Evolutionary conservation across 1,140 invertebrate genomes (phyloP), one percentile per base, ranked within the genome.

Genomic region (Bradysia coprophila): DNA sequence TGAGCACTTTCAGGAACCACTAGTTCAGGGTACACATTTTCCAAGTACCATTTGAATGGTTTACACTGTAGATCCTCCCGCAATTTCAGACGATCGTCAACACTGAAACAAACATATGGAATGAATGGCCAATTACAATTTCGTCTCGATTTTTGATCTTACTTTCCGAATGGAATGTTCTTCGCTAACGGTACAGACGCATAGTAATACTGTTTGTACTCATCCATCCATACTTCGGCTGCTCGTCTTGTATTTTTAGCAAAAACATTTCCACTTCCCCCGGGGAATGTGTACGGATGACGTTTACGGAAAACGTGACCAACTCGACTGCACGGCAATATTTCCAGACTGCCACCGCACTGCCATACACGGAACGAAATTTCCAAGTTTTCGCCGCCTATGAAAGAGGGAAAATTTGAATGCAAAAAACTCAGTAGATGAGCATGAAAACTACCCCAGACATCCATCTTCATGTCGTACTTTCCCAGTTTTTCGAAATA

Each of bases 381-480:
- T 46, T 73, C 69, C 18, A 72, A 48, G 47, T 69, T 72, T 56
- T 70, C 67, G 10, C 69, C 68, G 13, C 69, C 46, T 40, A 39
- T 49, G 28, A 31, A 9, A n/a, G 8, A n/a, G n/a, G 8, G 28
- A 31, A 31, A 31, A n/a, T 31, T 31, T 31, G 28, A 31, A 31
- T 31, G n/a, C 28, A 31, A 31, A 31, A 31, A 31, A 31, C 8
- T 9, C 28, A n/a, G n/a, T 9, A 31, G n/a, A 31, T 9, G 28
- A 31, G 28, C 28, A 31, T 31, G 28, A 31, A 31, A 34, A 34
- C 18, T 34, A 38, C 36, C 73, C 93, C 93, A 97, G 8, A 97
- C 88, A 57, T 96, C 90, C 89, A 97, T 94, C 54, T 85, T 84
- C 65, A 85, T 90, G 57, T 98, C 94, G 63, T 98, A 98, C 54